Evolutionary conservation across 2,113 vertebrate species (phyloP).

Genomic region (Xyrauchen texanus): DNA sequence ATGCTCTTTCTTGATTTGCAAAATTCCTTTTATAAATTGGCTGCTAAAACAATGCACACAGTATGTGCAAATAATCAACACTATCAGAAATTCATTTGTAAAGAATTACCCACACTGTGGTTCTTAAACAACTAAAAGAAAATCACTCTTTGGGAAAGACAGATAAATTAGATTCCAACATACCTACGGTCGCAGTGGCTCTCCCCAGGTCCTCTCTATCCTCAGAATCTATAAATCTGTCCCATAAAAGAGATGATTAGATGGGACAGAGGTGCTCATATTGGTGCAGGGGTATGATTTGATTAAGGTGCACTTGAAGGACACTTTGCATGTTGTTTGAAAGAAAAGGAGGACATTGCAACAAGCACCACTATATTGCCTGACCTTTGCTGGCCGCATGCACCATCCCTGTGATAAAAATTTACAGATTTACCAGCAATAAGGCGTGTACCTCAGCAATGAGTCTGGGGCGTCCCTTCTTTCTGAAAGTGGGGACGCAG

Average conservation of each 20-base stretch:
- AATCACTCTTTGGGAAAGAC: background rate
- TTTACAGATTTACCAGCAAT: constrained; percentile 45
- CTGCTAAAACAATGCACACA: too few species aligned
- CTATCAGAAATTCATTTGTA: too few species aligned
- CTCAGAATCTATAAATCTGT: constrained; percentile 27
- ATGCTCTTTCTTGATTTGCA: too few species aligned
- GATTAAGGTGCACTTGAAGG: constrained; percentile 38
- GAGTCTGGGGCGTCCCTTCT: constrained; percentile 34
- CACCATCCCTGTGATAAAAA: constrained; percentile 28
- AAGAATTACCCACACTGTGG: too few species aligned
- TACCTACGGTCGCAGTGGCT: background rate
- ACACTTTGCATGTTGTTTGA: constrained; percentile 38
- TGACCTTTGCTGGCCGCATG: constrained; percentile 41
- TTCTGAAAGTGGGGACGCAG: constrained; percentile 23
- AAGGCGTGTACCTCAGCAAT: constrained; percentile 45
- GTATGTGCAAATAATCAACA: too few species aligned
- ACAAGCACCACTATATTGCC: constrained; percentile 18
- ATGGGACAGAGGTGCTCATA: background rate
- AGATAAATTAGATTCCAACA: constrained; percentile 18
- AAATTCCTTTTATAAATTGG: too few species aligned
- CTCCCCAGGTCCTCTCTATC: background rate
- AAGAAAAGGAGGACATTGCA: constrained; percentile 2
- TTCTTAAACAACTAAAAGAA: background rate
- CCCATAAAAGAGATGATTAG: constrained; percentile 22
- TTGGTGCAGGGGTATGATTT: background rate